Base-by-base conservation (phyloP, 2,888 invertebrate genomes). In the Lymantria monacha region DNA sequence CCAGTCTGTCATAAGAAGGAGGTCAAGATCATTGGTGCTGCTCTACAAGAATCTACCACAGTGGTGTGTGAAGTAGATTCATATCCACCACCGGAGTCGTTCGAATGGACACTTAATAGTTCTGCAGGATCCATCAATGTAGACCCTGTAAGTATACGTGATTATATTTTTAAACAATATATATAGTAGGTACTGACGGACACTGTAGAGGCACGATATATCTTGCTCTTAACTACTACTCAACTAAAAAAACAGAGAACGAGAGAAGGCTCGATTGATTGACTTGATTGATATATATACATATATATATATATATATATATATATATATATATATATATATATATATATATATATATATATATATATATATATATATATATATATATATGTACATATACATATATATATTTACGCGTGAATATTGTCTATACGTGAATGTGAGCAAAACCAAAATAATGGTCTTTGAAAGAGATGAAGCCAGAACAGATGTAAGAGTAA, bases 61-160 rank as follows among this genome's bases (percentile, higher is more conserved):
- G 94, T 97, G 44, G 87, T 94, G 55, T 97, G 97, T 84, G 95
- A 95, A 84, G 97, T 97, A 43, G 97, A 97, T 74, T 94, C 97
- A 42, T 96, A 95, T 82, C 97, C 97, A 42, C 93, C 95, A 14
- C 96, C 96, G 30, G 95, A 95, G 72, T 94, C 93, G 65, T 97
- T 97, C 86, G 95, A 95, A 78, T 97, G 97, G 97, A 94, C 95
- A 43, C 96, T 97, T 84, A 97, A 98, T 91, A 97, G 96, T 87
- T 96, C 97, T 30, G 96, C 95, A 37, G 96, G 96, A 72, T 94
- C 95, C 66, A 93, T 95, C 63, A 96, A 96, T 76, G 95, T 97
- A 36, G 85, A 89, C 62, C 73, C 85, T 46, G 90, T 90, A 69
- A 87, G 87, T 82, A 61, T 43, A 11, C 0, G 0, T 8, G 5